Evolutionary conservation across 2,113 vertebrate genomes (phyloP).

Genomic region (Aphyosemion australe): DNA sequence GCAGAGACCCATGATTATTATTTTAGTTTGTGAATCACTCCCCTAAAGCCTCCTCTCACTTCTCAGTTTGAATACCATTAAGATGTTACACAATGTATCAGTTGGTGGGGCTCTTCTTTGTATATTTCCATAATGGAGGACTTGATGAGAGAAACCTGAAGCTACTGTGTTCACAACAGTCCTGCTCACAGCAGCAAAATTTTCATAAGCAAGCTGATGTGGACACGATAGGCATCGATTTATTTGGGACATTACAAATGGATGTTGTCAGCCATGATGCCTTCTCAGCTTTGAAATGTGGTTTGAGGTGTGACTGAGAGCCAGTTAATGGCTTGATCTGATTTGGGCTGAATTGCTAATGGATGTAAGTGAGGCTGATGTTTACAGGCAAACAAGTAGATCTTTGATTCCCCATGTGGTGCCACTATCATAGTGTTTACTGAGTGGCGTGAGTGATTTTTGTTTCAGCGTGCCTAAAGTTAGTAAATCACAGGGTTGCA

Average conservation of each 20-base stretch:
- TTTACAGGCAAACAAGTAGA: constrained; percentile 40
- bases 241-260: constrained; percentile 46
- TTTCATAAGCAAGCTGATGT: constrained; percentile 18
- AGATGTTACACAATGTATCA: constrained; percentile 42
- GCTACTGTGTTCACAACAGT: constrained; percentile 9
- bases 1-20: constrained; percentile 13
- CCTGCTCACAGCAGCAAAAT: neutral
- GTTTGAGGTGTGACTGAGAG: constrained; percentile 50
- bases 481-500: neutral
- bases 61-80: constrained; percentile 34
- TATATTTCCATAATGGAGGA: constrained; percentile 37
- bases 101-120: constrained; percentile 27
- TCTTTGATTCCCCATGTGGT: constrained; percentile 33
- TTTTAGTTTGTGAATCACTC: constrained; percentile 30
- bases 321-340: constrained; percentile 50
- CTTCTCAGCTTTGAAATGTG: constrained; percentile 46
- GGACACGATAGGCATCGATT: constrained; percentile 36
- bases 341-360: constrained; percentile 58
- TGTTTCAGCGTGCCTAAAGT: constrained; percentile 19
- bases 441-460: constrained; percentile 16
- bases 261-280: constrained; percentile 42
- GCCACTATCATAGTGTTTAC: constrained; percentile 27
- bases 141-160: constrained; percentile 23
- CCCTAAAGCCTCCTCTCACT: constrained; percentile 9
- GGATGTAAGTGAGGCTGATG: constrained; percentile 48